Conservation (phyloP, 2,113 vertebrate species). For the Podarcis muralis region DNA sequence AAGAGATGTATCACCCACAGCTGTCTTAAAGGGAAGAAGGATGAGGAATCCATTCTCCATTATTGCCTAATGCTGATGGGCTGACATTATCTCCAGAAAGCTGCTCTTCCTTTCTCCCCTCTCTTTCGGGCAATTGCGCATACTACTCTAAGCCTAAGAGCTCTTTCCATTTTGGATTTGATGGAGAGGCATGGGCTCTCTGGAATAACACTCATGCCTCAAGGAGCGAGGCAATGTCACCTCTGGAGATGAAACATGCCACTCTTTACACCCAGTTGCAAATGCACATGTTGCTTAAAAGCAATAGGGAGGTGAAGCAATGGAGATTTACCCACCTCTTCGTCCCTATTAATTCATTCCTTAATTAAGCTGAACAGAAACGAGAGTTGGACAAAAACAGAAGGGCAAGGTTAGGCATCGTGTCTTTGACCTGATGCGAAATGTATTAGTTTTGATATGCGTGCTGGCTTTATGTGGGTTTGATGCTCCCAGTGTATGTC, state of each 20-base stretch:
- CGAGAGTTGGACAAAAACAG: neutral
- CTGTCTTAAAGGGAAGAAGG: slow-evolving; percentile 76
- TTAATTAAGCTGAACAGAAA: neutral
- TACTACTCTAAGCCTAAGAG: neutral
- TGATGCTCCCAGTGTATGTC: neutral
- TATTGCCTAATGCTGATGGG: slow-evolving; percentile 72
- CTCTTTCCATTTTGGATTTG: slow-evolving; percentile 22
- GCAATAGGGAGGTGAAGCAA: neutral
- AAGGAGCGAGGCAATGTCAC: neutral
- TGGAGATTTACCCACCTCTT: neutral
- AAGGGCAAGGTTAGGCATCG: neutral
- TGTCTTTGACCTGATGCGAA: neutral
- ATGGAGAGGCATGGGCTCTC: neutral
- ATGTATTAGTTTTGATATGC: neutral
- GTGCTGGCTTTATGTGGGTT: neutral
- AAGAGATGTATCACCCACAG: slow-evolving; percentile 77
- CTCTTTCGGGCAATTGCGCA: slow-evolving; percentile 29
- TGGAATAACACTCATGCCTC: neutral
- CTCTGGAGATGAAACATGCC: neutral
- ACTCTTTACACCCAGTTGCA: neutral
- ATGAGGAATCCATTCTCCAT: slow-evolving; percentile 77
- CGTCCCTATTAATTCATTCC: neutral
- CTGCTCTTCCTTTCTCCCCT: slow-evolving; percentile 19
- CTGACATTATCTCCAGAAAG: slow-evolving; percentile 70
- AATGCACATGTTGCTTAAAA: neutral